Evolutionary conservation across 2,113 vertebrate species (phyloP), one percentile per base, ranked within the genome.

Genomic region (Malurus alboscapulatus): DNA sequence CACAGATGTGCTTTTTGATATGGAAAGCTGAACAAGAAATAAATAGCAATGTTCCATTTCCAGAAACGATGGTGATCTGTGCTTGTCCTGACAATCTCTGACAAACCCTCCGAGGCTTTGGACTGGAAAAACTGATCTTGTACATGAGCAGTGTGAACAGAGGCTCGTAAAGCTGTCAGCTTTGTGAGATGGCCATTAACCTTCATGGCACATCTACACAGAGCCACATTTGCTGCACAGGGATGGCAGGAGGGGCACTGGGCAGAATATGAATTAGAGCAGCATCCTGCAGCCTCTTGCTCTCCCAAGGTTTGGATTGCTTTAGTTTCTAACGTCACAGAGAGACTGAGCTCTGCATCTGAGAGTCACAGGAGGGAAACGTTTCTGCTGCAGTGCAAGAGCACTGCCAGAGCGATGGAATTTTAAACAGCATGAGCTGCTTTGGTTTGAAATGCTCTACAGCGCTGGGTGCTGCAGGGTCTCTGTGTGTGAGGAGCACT

Each of bases 241-340:
- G 51, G 51, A 9, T 54, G 59, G 1, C 15, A 21, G 26, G 55
- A 87, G n/a, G 25, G 57, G 34, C 18, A 4, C 30, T 10, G 63
- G 50, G 40, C 29, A 65, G 40, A 24, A 10, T 14, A 3, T 4
- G 17, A 59, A 42, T 21, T 9, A 51, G 13, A 78, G 34, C 45
- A 63, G 40, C 9, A 12, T 59, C 36, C 44, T 26, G 32, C 36
- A 63, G 69, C 17, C 47, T 13, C 22, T 42, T 18, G 3, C 21
- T 53, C 6, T 53, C 16, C 40, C 30, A 12, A 20, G 15, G 4
- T 22, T 17, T 4, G 4, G 30, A 4, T 65, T n/a, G 4, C 4
- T 13, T 36, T 7, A 1, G 4, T 61, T 54, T 14, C 24, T n/a
- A 9, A 14, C 0, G 0, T 5, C 53, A 13, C 9, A 53, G 36